Evolutionary conservation across 2,888 invertebrate species (phyloP), one percentile per base, ranked within the genome.

Genomic region (Zaprionus lineosus): DNA sequence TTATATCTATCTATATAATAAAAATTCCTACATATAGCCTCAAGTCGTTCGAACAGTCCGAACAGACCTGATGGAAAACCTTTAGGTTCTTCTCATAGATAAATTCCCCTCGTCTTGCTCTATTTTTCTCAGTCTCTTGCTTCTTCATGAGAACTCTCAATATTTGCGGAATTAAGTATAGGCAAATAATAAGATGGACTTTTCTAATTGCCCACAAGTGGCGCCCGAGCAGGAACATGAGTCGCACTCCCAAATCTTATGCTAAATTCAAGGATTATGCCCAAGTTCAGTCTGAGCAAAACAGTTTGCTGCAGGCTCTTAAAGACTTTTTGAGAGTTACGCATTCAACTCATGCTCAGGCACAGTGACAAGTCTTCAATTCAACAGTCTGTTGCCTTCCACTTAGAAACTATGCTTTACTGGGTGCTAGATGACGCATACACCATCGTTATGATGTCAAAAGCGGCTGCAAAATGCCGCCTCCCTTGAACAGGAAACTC

Each of bases 341-440:
- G 39, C 46, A 44, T 50, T 60, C 56, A 47, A 29, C n/a, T 29
- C 52, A 47, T 46, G 19, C 44, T 11, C 7, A 21, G 3, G 12
- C 14, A 11, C 14, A 48, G 55, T 56, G 68, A 71, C 71, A 68
- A 59, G 43, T 58, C 47, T 44, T 26, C 31, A 65, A 60, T 50
- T 41, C 55, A 43, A 57, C 81, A 79, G 84, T 77, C 69, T 76
- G 74, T 81, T 71, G 62, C 70, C 70, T 55, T 58, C 51, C 68
- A 70, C 58, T 72, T 62, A 43, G 61, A 59, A 72, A 79, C 84
- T 68, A 76, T 67, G 69, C 63, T 82, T 84, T 83, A 82, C 83
- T 84, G 81, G 84, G 81, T 82, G 85, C 64, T 78, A 82, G 68
- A 82, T 84, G 78, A 76, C 68, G 79, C 77, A 84, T 67, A 56